Evolutionary conservation across 2,113 vertebrate genomes (phyloP).

Genomic region (Odontesthes bonariensis): DNA sequence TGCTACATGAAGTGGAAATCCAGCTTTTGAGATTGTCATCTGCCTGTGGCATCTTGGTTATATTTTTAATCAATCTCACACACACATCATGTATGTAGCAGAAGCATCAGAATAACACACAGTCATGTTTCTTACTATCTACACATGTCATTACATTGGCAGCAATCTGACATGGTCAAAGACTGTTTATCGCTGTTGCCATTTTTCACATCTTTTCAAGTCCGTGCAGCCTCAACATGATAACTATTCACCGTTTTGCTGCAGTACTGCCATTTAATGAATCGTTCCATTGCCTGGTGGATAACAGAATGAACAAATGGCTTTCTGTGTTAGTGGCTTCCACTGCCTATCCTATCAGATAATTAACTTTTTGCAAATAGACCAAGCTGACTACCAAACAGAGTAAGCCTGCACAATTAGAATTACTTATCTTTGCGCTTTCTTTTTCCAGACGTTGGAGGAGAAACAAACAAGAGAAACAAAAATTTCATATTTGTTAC

Average conservation of each 20-base stretch:
- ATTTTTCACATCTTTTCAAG: conserved; percentile 72
- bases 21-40: conserved; percentile 54
- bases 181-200: conserved; percentile 63
- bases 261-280: conserved; percentile 81
- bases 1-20: conserved; percentile 42
- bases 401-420: conserved; percentile 77
- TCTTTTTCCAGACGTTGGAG: conserved; percentile 50
- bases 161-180: conserved; percentile 59
- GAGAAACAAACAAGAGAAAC: conserved; percentile 76
- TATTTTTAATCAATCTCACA: conserved; percentile 40
- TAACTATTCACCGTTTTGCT: conserved; percentile 78
- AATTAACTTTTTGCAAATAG: conserved; percentile 90
- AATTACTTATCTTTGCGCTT: conserved; percentile 79
- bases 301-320: conserved; percentile 84
- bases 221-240: conserved; percentile 65
- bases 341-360: conserved; percentile 87
- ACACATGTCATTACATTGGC: conserved; percentile 34
- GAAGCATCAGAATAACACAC: conserved; percentile 15
- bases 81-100: conserved; percentile 19
- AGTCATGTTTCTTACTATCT: conserved; percentile 28
- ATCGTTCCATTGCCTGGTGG: conserved; percentile 80
- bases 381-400: conserved; percentile 75
- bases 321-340: conserved; percentile 83
- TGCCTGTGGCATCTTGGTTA: conserved; percentile 3
- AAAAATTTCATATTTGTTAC: conserved; percentile 70